A percentile compares a stretch with the other conserved stretches of the same genome.
Conservation (phyloP, 2,888 invertebrate genomes). For the Cephus runcator region DNA sequence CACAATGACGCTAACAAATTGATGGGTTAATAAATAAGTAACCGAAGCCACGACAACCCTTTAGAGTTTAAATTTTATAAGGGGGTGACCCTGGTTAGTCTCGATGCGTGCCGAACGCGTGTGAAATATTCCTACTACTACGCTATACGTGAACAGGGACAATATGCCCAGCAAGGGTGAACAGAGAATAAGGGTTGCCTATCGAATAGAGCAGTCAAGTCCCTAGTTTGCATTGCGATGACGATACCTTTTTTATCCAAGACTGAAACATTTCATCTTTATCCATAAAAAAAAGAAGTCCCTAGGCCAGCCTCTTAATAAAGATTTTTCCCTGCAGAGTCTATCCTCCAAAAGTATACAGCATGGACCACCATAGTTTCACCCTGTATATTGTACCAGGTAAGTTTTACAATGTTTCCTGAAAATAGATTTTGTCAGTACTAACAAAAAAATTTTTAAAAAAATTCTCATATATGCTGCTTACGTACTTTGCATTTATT, state of each 20-base stretch:
- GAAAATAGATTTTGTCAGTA: constrained; percentile 6
- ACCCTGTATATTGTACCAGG: background rate
- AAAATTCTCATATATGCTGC: constrained; percentile 3
- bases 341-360: background rate
- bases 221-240: constrained; percentile 11
- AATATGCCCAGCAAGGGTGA: constrained; percentile 32
- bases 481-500: background rate
- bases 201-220: constrained; percentile 20
- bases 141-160: constrained; percentile 28
- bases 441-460: background rate
- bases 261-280: background rate
- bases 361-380: background rate
- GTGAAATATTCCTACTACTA: constrained; percentile 30
- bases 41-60: constrained; percentile 43
- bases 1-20: constrained; percentile 50
- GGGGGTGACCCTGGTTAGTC: constrained; percentile 11
- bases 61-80: constrained; percentile 52
- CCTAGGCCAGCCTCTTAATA: background rate
- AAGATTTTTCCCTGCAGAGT: background rate
- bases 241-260: constrained; percentile 2
- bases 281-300: background rate
- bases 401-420: constrained; percentile 10
- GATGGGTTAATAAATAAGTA: constrained; percentile 46
- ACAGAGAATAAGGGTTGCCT: background rate
- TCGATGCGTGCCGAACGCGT: constrained; percentile 25